Base-by-base conservation (phyloP, 64 coral and sea anemone genomes). In the Montipora efflorescens region DNA sequence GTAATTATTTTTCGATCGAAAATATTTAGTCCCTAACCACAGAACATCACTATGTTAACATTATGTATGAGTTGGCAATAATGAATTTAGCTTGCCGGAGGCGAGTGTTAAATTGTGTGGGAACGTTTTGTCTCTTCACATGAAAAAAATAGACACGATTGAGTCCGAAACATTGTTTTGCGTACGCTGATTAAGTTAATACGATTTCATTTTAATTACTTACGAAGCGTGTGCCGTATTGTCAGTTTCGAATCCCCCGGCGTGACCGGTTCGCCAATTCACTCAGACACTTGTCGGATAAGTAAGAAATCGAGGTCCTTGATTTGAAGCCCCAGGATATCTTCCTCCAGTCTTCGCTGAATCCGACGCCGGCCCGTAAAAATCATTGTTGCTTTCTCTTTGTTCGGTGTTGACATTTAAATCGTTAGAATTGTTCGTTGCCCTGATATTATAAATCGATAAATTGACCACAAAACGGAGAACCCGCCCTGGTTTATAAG, bases 161-260 rank as follows among this genome's bases (percentile, higher is more conserved):
- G 70, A 55, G 28, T 90, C 72, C 70, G 67, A 50, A 77, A 80
- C 59, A 84, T 95, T 95, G 93, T 95, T 95, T 77, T 20, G 8
- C 93, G 68, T 90, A 20, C 88, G 64, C 45, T 90, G 88, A 95
- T 90, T 94, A 90, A 93, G 89, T 97, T 97, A 94, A 94, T 94
- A 89, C 77, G 89, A 92, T 95, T 97, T 97, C 77, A 95, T 94
- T 95, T 97, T 95, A 94, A 97, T 97, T 95, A 97, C 87, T 78
- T 88, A 18, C 70, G 94, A 77, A 92, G 95, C 92, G 93, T 95
- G 92, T 91, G 95, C 91, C 94, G 25, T 88, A 97, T 97, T 91
- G 89, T 94, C 62, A 21, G 22, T 14, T 67, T 2, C 5, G 69
- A 80, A 59, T 80, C 15, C 90, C 92, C 89, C 68, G 89, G 93